A percentile compares a stretch with the other conserved stretches of the same genome.
These are phyloP conservation scores for Holothuria glaberrima DNA, from an alignment of 35 echinoderm and acorn worm species.

Conservation along the genomic window DNA sequence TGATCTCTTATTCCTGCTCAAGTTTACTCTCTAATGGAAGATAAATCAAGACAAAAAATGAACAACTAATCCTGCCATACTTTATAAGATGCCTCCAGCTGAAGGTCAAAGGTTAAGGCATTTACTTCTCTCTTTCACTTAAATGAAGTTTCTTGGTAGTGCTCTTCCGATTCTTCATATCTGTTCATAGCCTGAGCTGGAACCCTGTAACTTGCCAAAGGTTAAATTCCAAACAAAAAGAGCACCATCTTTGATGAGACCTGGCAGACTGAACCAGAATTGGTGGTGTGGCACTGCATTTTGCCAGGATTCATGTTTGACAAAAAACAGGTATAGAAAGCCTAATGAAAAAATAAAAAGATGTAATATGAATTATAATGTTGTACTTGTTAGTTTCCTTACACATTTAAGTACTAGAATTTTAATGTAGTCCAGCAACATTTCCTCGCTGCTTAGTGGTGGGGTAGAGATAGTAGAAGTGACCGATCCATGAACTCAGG, in stretches of 20 bases:
- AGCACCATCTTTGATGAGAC: slow-evolving; percentile 64
- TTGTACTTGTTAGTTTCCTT: not conserved
- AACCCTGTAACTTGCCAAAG: not conserved
- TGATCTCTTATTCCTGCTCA: no score
- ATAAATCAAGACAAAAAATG: not conserved
- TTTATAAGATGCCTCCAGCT: not conserved
- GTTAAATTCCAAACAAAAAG: slow-evolving; percentile 21
- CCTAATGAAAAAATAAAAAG: slow-evolving; percentile 29
- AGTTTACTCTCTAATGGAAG: no score
- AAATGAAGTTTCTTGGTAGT: not conserved
- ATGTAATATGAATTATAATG: not conserved
- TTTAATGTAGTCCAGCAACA: not conserved
- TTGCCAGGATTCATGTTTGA: slow-evolving; percentile 67
- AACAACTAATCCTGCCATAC: not conserved
- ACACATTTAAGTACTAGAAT: not conserved
- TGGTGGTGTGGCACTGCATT: slow-evolving; percentile 62
- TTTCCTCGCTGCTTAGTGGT: not conserved
- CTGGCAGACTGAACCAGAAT: slow-evolving; percentile 68
- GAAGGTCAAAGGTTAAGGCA: not conserved
- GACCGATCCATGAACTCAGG: not conserved
- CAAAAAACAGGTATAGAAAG: slow-evolving; percentile 69
- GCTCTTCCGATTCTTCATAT: not conserved
- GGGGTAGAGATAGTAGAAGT: no score
- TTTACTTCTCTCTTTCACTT: not conserved
- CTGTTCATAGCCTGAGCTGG: slow-evolving; percentile 6